Conservation (phyloP, 2,113 vertebrate species). For the Dolichallabes microphthalmus region DNA sequence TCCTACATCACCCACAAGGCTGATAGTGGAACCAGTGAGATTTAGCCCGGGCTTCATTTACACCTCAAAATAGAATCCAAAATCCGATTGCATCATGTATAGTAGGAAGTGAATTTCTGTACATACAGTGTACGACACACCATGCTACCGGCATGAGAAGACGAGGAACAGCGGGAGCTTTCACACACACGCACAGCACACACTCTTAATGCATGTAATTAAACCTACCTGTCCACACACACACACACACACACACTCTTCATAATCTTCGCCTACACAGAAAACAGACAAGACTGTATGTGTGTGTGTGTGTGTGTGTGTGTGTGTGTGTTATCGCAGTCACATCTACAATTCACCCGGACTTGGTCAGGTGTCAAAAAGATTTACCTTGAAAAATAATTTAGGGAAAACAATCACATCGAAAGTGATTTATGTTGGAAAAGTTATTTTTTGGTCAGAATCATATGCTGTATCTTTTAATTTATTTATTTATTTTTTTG, state of each 20-base stretch:
- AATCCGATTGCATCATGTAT: neutral
- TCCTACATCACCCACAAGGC: neutral
- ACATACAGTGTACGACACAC: neutral
- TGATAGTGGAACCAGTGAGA: neutral
- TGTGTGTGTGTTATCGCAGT: neutral
- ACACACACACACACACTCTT: neutral
- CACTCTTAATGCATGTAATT: neutral
- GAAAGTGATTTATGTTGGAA: neutral
- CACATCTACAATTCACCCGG: neutral
- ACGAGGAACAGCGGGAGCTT: neutral
- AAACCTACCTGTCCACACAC: constrained; percentile 11
- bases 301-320: neutral
- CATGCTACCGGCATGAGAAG: neutral
- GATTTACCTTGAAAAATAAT: too few relatives aligned
- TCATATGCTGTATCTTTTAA: neutral
- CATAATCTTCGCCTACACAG: constrained; percentile 7
- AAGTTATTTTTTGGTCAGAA: neutral
- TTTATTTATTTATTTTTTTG: neutral
- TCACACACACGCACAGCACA: neutral
- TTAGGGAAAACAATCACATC: too few relatives aligned
- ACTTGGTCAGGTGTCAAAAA: neutral
- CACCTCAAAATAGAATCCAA: neutral
- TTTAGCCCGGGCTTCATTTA: neutral
- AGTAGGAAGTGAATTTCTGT: neutral
- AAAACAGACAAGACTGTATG: neutral